Evolutionary conservation across 2,888 invertebrate species (phyloP), one percentile per base, ranked within the genome.

Genomic region (Papilio demoleus): DNA sequence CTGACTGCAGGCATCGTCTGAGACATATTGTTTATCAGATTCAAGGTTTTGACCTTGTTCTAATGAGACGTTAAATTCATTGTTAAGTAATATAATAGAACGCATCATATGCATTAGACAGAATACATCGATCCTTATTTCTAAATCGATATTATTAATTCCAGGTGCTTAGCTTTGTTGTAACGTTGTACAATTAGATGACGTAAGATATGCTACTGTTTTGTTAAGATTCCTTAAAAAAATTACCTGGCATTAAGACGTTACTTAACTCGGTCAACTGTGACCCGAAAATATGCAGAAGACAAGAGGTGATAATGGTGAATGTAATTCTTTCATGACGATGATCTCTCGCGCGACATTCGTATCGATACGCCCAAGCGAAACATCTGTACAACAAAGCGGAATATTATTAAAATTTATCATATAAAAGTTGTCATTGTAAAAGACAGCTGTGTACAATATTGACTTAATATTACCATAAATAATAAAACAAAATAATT

Each of bases 301-400:
- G 72, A 1, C 73, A 76, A 0, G 76, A 72, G 0, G 78, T 75
- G 12, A 91, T 75, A 5, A 83, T 83, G 0, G 88, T 83, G 27
- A 92, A 73, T 0, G 86, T 83, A n/a, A 70, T 82, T 40, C 91
- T 77, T 70, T 88, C 75, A 62, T 88, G 86, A 1, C 75, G 75
- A 66, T 85, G 89, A 0, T 78, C 83, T 0, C 84, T 79, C 2
- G 88, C 87, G 1, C 88, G 82, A 70, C 91, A 91, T 67, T 88
- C 90, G 66, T 84, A 88, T 0, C 90, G 85, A 68, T 83, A 87
- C 1, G 84, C 88, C 91, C 90, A 92, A 4, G 83, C 75, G 67
- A 89, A 89, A 70, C 90, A 92, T 38, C 92, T 92, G 70, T 40
- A 27, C 6, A 22, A 22, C 12, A 24, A 56, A 36, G 27, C 40